These are phyloP conservation scores for Tympanuchus pallidicinctus DNA, from an alignment of 2,113 vertebrate genomes.

Conservation along the genomic window DNA sequence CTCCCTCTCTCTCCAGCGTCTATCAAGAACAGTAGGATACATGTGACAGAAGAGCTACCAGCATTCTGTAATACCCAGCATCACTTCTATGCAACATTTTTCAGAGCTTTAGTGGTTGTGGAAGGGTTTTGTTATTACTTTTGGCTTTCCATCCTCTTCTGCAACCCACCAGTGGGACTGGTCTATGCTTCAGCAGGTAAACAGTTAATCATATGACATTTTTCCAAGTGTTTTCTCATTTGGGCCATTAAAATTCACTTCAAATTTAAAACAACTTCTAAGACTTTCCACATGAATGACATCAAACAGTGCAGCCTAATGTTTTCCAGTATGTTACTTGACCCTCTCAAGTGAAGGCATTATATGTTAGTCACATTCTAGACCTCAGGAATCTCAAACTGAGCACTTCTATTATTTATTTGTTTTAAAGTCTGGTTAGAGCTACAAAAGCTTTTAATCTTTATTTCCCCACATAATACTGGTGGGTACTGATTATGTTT, in stretches of 20 bases:
- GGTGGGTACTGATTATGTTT: background rate
- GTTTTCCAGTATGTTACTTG: constrained; percentile 54
- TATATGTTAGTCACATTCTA: constrained; percentile 11
- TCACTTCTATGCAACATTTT: background rate
- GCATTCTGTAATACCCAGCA: background rate
- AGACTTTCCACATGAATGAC: constrained; percentile 63
- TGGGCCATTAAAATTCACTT: constrained; percentile 58
- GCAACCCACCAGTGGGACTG: background rate
- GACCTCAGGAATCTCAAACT: constrained; percentile 26
- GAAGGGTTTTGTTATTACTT: background rate
- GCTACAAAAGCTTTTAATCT: background rate
- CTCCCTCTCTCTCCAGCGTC: background rate
- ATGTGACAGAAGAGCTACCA: background rate
- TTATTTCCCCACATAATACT: background rate
- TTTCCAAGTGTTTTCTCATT: constrained; percentile 50
- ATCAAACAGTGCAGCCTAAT: constrained; percentile 38
- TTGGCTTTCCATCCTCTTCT: background rate
- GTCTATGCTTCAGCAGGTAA: background rate
- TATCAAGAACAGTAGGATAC: background rate
- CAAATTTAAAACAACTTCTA: constrained; percentile 48
- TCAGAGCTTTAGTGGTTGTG: background rate
- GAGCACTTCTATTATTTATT: background rate
- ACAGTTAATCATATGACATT: constrained; percentile 17
- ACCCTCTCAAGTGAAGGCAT: background rate
- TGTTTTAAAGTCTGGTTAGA: background rate